phyloP scores from a whole-genome alignment of 2,888 invertebrate genomes.

The Microdon myrmicae region DNA sequence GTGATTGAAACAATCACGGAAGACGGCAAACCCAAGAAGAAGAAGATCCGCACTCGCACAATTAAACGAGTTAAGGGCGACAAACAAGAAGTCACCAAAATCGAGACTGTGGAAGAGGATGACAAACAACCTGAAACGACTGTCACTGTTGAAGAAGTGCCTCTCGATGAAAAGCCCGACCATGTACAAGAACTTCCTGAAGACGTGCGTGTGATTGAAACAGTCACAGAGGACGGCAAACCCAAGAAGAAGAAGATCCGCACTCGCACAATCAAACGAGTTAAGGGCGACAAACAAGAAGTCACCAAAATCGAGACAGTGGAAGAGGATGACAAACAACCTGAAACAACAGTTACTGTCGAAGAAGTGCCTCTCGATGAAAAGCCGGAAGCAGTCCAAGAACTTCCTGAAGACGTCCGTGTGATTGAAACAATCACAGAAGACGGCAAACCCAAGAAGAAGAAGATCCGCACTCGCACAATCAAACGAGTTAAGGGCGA shows the following conservation, averaged over 20 bases:
- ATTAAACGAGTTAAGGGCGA: constrained; percentile 9
- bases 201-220: constrained; percentile 40
- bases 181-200: constrained; percentile 27
- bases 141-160: constrained; percentile 1
- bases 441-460: constrained; percentile 55
- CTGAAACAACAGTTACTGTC: neutral
- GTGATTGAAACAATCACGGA: constrained; percentile 1
- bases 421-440: constrained; percentile 57
- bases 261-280: constrained; percentile 61
- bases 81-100: constrained; percentile 10
- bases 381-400: constrained; percentile 26
- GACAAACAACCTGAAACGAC: constrained; percentile 5
- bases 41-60: constrained; percentile 7
- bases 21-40: constrained; percentile 6
- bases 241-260: constrained; percentile 59
- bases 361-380: constrained; percentile 3
- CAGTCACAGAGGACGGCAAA: constrained; percentile 57
- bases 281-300: constrained; percentile 58
- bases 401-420: constrained; percentile 47
- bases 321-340: constrained; percentile 5
- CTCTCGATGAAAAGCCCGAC: constrained; percentile 2
- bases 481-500: constrained; percentile 61
- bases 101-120: constrained; percentile 6
- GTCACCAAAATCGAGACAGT: constrained; percentile 59
- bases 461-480: constrained; percentile 58